A percentile compares a stretch with the other conserved stretches of the same genome.
Conservation (phyloP, 2,888 invertebrate species). For the Morpho deidamia region DNA sequence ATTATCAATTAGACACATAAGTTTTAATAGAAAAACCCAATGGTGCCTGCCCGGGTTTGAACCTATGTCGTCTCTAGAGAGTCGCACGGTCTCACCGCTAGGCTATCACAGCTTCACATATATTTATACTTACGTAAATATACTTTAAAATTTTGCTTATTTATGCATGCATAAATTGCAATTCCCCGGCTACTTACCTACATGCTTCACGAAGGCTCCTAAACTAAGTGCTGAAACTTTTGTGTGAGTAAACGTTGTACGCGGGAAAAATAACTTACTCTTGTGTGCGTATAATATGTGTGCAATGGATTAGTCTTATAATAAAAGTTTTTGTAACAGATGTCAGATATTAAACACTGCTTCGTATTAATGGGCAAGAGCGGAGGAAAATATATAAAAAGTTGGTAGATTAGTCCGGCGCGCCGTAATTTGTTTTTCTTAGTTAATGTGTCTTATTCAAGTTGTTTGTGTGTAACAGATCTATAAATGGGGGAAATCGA, state of each 20-base stretch:
- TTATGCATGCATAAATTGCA: neutral
- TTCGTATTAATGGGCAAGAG: constrained; percentile 70
- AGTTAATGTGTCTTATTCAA: constrained; percentile 23
- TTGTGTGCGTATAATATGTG: constrained; percentile 41
- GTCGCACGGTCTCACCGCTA: too few species aligned
- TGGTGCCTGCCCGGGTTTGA: too few species aligned
- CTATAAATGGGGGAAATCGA: constrained; percentile 1
- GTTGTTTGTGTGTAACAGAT: constrained; percentile 16
- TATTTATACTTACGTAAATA: too few species aligned
- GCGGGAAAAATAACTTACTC: constrained; percentile 35
- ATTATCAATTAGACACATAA: too few species aligned
- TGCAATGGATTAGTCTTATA: constrained; percentile 78
- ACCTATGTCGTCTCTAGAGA: too few species aligned
- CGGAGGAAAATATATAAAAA: constrained; percentile 73
- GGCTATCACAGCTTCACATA: too few species aligned
- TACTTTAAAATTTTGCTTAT: neutral
- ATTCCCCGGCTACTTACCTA: constrained; percentile 43
- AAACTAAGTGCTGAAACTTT: constrained; percentile 61
- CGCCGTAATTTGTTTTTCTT: constrained; percentile 39
- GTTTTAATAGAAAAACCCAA: too few species aligned
- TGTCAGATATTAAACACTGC: constrained; percentile 77
- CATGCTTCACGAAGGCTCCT: constrained; percentile 48
- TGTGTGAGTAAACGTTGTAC: constrained; percentile 48
- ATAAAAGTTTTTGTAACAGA: constrained; percentile 79
- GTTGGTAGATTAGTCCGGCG: constrained; percentile 65